These are phyloP conservation scores for Galbula dea DNA, from an alignment of 2,113 vertebrate genomes.

Conservation along the genomic window DNA sequence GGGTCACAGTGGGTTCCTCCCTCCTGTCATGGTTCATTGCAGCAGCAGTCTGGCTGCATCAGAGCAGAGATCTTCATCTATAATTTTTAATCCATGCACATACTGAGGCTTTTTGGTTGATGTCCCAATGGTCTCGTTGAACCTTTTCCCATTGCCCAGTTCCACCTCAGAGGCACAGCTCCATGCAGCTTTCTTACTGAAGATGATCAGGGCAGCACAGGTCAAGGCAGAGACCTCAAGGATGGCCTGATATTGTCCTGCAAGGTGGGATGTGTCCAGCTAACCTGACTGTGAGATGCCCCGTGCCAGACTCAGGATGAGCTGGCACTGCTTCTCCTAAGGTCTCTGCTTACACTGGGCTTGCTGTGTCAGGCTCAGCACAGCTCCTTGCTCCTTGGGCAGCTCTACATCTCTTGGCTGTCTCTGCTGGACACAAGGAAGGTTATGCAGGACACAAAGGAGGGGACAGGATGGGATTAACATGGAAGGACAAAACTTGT, in stretches of 20 bases:
- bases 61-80: not conserved
- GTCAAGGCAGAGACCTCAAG: not conserved
- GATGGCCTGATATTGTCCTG: not conserved
- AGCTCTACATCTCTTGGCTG: accelerated
- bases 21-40: accelerated
- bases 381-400: not conserved
- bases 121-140: not conserved
- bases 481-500: not conserved
- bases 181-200: not conserved
- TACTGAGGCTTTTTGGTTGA: not conserved
- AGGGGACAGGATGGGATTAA: not conserved
- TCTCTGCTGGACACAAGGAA: not conserved
- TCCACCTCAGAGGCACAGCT: not conserved
- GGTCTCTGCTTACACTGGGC: not conserved
- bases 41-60: not conserved
- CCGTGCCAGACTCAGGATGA: not conserved
- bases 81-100: not conserved
- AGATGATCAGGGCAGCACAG: not conserved
- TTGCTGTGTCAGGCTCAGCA: not conserved
- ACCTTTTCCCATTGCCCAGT: not conserved
- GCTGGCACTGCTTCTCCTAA: not conserved
- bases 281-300: not conserved
- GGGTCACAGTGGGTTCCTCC: not conserved
- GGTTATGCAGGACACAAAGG: not conserved
- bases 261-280: not conserved